Evolutionary conservation across 2,888 invertebrate genomes (phyloP), one percentile per base, ranked within the genome.

Genomic region (Plebejus argus): DNA sequence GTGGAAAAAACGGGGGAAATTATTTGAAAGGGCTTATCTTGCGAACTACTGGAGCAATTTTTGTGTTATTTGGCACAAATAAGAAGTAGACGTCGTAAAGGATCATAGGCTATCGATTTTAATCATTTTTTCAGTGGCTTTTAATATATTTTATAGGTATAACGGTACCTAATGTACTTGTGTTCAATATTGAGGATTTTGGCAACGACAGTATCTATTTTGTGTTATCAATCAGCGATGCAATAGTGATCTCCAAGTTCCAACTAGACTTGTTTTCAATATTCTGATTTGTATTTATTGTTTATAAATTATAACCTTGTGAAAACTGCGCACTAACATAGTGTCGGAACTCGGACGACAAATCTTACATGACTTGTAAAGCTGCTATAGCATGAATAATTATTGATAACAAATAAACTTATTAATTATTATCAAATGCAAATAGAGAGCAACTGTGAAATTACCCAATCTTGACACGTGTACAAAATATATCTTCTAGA

Each of bases 391-490:
- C 12, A 12, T 53, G 4, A 53, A 53, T 61, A 23, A 12, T 10
- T 4, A 10, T 23, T 23, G 28, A 5, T 33, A 66, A 1, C 15
- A 61, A 4, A 0, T 61, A 61, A 1, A 28, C 12, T 61, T 23
- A 28, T 66, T 18, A 28, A 3, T 61, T 23, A 28, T 66, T 18
- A 28, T 28, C 6, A 28, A 66, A 0, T 23, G 12, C 4, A 23
- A 23, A 20, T 61, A n/a, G 7, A 61, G 12, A 61, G 28, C 6
- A 66, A 66, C 15, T 28, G 4, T 61, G 12, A 33, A 28, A 28
- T 66, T 66, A 23, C 8, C 15, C 0, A 49, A 12, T 78, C 77
- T 77, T 85, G 28, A 85, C 88, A 89, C 89, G 89, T 90, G 89
- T 85, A 86, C 81, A 80, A 77, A 78, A 77, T 84, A 84, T 85